Evolutionary conservation across 2,888 invertebrate genomes (phyloP), one percentile per base, ranked within the genome.

Genomic region (Limenitis camilla): DNA sequence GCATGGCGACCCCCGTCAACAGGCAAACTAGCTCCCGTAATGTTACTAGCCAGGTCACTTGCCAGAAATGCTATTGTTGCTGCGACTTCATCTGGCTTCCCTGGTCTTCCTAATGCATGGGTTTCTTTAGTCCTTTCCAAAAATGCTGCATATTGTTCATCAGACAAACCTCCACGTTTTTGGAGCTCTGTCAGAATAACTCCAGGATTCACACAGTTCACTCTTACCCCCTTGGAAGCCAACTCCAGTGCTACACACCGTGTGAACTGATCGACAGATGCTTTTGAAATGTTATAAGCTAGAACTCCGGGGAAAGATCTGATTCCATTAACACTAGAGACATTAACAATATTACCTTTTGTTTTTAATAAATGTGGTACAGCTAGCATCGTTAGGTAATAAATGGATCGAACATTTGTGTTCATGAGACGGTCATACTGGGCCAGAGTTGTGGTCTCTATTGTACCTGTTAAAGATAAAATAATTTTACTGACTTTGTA

Each of bases 1-100:
- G 94, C 95, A 78, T 97, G 96, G 42, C 97, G 90, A 0, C 99
- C 99, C 27, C 99, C 99, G 78, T 99, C 99, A 0, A 98, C 94
- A 0, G 97, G 94, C 28, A 99, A 64, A 52, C 92, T 93, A 5
- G 91, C 94, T 4, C 97, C 98, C 6, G 99, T 99, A 5, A 96
- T 95, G 71, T 96, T 98, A 63, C 94, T 95, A 3, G 96, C 93
- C 58, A 92, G 89, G 49, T 94, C 93, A 58, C 96, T 95, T 0
- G 98, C 98, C 52, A 99, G 88, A 81, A 97, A 99, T 0, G 93
- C 93, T 64, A 99, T 97, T 0, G 96, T 91, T 44, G 91, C 91
- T 0, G 99, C 97, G 0, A 98, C 96, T 83, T 98, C 98, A 6
- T 92, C 90, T 0, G 93, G 91, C 53, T 92, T 86, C 4, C 97